These are phyloP conservation scores for Thinocorus orbignyianus DNA, from an alignment of 2,113 vertebrate species.

Conservation along the genomic window DNA sequence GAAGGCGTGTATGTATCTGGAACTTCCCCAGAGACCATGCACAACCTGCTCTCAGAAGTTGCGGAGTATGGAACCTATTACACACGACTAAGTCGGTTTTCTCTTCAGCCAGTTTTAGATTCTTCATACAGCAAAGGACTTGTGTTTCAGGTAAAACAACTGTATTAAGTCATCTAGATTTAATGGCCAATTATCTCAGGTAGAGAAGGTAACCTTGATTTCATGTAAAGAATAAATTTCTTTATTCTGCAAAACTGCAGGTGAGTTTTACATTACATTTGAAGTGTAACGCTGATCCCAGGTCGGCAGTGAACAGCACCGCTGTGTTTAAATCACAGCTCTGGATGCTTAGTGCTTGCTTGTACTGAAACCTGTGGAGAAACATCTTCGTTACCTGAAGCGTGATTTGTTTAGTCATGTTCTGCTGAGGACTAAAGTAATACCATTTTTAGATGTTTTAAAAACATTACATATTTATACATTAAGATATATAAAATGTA, in stretches of 20 bases:
- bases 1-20: conserved; percentile 90
- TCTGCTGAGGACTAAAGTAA: neutral
- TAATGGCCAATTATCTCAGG: neutral
- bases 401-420: neutral
- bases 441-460: neutral
- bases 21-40: conserved; percentile 89
- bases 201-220: neutral
- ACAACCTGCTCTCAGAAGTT: conserved; percentile 86
- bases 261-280: neutral
- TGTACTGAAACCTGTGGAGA: neutral
- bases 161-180: neutral
- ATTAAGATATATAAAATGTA: neutral
- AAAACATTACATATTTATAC: neutral
- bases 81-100: conserved; percentile 88
- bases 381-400: neutral
- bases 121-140: conserved; percentile 84
- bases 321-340: neutral
- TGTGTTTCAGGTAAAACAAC: conserved; percentile 88
- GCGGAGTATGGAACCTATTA: conserved; percentile 92
- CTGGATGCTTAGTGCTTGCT: neutral
- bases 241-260: neutral
- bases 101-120: conserved; percentile 82
- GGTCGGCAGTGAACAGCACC: neutral
- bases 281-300: neutral
- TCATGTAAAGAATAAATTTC: neutral